Evolutionary conservation across 2,113 vertebrate genomes (phyloP).

Genomic region (Tachysurus fulvidraco): DNA sequence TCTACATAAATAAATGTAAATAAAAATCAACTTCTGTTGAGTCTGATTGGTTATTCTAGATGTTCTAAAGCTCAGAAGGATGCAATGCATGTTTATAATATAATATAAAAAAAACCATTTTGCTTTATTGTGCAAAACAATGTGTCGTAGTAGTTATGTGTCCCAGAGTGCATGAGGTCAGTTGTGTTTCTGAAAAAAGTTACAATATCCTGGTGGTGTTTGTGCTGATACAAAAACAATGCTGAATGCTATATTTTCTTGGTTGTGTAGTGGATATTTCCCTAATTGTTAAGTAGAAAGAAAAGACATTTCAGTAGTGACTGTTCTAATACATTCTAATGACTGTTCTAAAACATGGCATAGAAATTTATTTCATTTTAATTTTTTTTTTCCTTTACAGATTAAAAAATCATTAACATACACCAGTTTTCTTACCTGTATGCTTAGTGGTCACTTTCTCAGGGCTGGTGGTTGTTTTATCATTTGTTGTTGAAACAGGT

Average conservation of each 20-base stretch:
- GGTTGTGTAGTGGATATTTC: slow-evolving; percentile 3
- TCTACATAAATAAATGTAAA: not conserved
- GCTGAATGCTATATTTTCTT: not conserved
- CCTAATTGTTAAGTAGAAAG: slow-evolving; percentile 7
- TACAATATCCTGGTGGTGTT: not conserved
- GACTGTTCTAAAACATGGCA: not conserved
- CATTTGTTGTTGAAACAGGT: not conserved
- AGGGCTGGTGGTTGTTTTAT: not conserved
- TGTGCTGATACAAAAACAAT: not conserved
- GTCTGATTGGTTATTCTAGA: not conserved
- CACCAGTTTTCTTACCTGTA: not conserved
- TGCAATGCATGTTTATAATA: not conserved
- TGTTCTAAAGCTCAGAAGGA: not conserved
- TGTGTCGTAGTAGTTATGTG: not conserved
- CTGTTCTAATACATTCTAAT: not conserved
- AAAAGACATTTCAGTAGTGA: not conserved
- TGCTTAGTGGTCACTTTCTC: not conserved
- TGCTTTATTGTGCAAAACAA: not conserved
- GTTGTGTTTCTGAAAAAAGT: not conserved
- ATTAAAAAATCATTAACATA: not conserved
- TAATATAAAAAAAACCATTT: not conserved
- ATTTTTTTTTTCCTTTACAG: not conserved
- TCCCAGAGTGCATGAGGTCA: not conserved
- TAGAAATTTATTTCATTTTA: not conserved
- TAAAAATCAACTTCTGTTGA: not conserved